Conservation (phyloP, 2,888 invertebrate genomes). For the Hydropsyche betteni region DNA sequence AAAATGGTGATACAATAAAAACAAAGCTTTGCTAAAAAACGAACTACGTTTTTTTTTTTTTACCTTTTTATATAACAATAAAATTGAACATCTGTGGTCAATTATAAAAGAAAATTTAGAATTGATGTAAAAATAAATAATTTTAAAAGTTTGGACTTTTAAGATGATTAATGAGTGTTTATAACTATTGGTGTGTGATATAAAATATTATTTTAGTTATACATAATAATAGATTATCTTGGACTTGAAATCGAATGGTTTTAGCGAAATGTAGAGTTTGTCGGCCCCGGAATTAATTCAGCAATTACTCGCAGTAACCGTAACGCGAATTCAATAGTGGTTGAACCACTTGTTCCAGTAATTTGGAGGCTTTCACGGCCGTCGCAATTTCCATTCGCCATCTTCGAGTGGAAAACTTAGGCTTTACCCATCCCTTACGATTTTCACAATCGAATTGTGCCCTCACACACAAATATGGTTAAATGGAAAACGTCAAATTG, state of each 20-base stretch:
- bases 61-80: neutral
- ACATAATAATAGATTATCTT: neutral
- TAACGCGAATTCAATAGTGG: constrained; percentile 28
- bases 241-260: neutral
- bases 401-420: constrained; percentile 22
- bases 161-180: too few relatives aligned
- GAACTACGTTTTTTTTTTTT: too few relatives aligned
- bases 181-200: too few relatives aligned
- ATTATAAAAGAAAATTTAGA: too few relatives aligned
- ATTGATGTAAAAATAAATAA: too few relatives aligned
- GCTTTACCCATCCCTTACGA: neutral
- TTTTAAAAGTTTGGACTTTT: too few relatives aligned
- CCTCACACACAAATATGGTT: too few relatives aligned
- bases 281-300: constrained; percentile 15
- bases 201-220: too few relatives aligned
- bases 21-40: too few relatives aligned
- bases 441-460: too few relatives aligned
- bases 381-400: constrained; percentile 21
- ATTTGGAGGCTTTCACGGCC: constrained; percentile 26
- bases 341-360: constrained; percentile 25
- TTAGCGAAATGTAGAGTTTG: constrained; percentile 10
- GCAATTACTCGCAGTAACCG: constrained; percentile 28
- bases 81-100: neutral
- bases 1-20: too few relatives aligned
- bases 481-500: too few relatives aligned